Conservation (phyloP, 2,113 vertebrate genomes). For the Peromyscus maniculatus region DNA sequence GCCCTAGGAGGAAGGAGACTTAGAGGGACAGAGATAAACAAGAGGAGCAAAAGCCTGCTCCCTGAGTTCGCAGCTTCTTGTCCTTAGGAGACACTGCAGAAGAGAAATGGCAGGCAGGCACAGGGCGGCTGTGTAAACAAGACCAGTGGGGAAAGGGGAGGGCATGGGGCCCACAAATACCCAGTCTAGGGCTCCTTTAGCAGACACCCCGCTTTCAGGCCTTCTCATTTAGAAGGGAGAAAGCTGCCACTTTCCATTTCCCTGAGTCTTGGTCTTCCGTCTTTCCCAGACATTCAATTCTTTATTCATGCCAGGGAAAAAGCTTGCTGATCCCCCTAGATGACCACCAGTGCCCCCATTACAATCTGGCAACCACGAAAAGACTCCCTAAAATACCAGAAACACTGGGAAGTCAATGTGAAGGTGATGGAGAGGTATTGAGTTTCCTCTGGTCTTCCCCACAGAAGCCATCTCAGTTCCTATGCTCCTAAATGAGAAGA, state of each 20-base stretch:
- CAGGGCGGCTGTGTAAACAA: neutral
- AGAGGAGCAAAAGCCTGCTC: neutral
- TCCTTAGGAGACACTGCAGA: constrained; percentile 32
- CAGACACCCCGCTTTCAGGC: neutral
- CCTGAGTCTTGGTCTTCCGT: neutral
- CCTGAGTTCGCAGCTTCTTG: neutral
- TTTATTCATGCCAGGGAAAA: neutral
- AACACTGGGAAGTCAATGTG: accelerated
- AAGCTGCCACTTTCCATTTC: neutral
- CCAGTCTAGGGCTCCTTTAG: neutral
- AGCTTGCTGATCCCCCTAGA: neutral
- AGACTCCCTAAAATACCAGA: neutral
- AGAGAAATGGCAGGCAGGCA: neutral
- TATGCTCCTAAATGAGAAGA: neutral
- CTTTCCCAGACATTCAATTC: neutral
- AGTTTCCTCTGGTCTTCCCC: neutral
- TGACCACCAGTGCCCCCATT: neutral
- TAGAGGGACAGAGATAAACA: neutral
- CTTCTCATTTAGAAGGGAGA: neutral
- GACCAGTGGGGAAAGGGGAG: neutral
- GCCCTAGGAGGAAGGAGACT: neutral
- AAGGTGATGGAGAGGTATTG: neutral
- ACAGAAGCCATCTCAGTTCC: neutral
- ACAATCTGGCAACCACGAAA: neutral
- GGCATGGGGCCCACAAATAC: neutral